Percentiles rank a stretch among this genome's conserved stretches.
Evolutionary conservation across 92 coral and sea anemone species (phyloP).

Genomic region (Pocillopora meandrina): DNA sequence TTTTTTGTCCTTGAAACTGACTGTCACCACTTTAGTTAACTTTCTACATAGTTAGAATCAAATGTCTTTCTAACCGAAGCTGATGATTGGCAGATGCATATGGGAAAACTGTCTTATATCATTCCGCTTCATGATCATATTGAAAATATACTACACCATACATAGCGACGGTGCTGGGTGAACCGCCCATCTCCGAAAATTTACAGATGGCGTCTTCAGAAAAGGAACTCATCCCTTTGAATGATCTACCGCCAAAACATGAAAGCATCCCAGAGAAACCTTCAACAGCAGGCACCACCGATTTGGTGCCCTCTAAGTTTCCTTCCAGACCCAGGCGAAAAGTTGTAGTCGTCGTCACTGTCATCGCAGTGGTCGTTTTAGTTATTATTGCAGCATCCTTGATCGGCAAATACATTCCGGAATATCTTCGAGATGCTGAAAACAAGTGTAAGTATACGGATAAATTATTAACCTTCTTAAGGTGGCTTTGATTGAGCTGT

Average conservation of each 20-base stretch:
- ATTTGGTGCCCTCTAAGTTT: neutral
- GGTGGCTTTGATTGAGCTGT: too few species aligned
- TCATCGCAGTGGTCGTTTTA: neutral
- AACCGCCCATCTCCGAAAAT: too few species aligned
- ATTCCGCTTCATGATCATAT: neutral
- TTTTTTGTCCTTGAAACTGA: too few species aligned
- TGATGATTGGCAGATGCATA: neutral
- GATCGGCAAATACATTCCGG: neutral
- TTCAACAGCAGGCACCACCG: neutral
- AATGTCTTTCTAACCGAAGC: neutral
- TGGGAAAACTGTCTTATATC: neutral
- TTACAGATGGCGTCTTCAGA: neutral
- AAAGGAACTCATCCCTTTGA: neutral
- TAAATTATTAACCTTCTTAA: too few species aligned
- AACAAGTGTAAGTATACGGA: neutral
- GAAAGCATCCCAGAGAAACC: neutral
- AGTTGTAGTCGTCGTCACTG: neutral
- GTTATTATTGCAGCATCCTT: neutral
- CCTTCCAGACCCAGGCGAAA: constrained; percentile 3
- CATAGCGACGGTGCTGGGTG: neutral
- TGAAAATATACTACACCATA: neutral
- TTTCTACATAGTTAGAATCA: neutral
- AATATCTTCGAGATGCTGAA: neutral
- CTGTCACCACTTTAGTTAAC: neutral
- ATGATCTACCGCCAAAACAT: neutral